Conservation (phyloP, 2,797 vertebrate species). For the Amniataba percoides region DNA sequence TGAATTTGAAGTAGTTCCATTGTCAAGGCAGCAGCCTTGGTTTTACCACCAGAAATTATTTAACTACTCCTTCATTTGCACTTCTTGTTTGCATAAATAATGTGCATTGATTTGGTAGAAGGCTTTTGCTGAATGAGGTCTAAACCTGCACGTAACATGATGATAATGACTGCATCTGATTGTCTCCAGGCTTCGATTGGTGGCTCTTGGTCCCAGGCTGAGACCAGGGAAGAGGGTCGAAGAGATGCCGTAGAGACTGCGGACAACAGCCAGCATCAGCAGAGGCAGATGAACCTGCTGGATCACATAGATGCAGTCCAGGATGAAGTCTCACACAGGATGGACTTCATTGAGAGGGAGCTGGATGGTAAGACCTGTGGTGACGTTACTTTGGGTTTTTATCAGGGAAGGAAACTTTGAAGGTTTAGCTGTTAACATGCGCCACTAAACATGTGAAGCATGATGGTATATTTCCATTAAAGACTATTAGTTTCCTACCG, state of each 20-base stretch:
- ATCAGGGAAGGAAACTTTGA: not conserved
- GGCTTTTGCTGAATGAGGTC: not conserved
- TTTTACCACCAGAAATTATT: not conserved
- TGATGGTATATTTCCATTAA: not conserved
- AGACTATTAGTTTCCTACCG: not conserved
- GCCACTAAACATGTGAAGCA: not conserved
- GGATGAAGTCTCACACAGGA: conserved; percentile 94
- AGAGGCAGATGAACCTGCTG: conserved; percentile 95
- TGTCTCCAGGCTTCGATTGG: conserved; percentile 57
- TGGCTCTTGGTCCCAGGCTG: conserved; percentile 62
- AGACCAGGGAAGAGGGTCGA: conserved; percentile 63
- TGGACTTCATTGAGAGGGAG: conserved; percentile 98
- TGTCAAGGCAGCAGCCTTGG: not conserved
- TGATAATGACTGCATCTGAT: not conserved
- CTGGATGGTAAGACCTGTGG: conserved; percentile 88
- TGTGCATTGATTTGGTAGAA: not conserved
- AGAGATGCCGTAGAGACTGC: conserved; percentile 38
- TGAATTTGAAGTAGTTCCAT: not conserved
- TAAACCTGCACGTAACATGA: not conserved
- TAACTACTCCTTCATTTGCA: not conserved
- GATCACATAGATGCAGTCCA: conserved; percentile 95
- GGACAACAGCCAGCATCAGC: conserved; percentile 83
- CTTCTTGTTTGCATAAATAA: not conserved
- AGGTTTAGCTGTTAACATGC: not conserved
- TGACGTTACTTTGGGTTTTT: not conserved